Evolutionary conservation across 92 coral and sea anemone genomes (phyloP).

Genomic region (Porites cylindrica): DNA sequence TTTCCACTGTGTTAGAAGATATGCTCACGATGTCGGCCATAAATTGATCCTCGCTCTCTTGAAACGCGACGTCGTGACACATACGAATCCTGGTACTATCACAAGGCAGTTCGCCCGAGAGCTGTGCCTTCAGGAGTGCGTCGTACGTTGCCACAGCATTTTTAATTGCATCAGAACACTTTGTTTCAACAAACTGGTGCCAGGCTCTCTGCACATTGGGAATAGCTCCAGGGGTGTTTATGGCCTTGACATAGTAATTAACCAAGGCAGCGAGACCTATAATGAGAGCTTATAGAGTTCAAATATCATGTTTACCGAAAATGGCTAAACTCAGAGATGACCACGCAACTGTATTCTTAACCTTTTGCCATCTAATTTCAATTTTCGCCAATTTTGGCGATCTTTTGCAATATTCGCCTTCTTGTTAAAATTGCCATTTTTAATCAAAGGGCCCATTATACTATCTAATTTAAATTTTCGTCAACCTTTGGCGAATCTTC

Average conservation of each 20-base stretch:
- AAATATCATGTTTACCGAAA: no score
- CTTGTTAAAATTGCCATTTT: no score
- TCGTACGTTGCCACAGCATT: constrained; percentile 42
- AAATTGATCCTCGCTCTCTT: constrained; percentile 23
- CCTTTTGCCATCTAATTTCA: no score
- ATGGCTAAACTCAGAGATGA: no score
- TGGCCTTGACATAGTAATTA: constrained; percentile 59
- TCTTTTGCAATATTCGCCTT: no score
- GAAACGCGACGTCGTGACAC: constrained; percentile 43
- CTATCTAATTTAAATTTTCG: no score
- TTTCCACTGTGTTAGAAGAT: constrained; percentile 45
- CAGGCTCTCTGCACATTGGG: constrained; percentile 79
- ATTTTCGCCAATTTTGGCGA: no score
- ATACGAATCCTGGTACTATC: constrained; percentile 35
- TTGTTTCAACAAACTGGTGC: constrained; percentile 53
- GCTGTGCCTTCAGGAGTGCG: constrained; percentile 38
- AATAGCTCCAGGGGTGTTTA: constrained; percentile 74
- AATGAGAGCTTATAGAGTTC: neutral
- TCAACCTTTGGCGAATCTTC: no score
- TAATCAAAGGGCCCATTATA: no score
- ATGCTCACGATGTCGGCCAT: constrained; percentile 42
- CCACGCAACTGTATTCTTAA: no score
- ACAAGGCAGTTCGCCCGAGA: constrained; percentile 48
- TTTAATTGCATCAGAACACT: constrained; percentile 37
- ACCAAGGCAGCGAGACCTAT: constrained; percentile 73